Base-by-base conservation (phyloP, 2,888 invertebrate species). In the Exocentrus adspersus region DNA sequence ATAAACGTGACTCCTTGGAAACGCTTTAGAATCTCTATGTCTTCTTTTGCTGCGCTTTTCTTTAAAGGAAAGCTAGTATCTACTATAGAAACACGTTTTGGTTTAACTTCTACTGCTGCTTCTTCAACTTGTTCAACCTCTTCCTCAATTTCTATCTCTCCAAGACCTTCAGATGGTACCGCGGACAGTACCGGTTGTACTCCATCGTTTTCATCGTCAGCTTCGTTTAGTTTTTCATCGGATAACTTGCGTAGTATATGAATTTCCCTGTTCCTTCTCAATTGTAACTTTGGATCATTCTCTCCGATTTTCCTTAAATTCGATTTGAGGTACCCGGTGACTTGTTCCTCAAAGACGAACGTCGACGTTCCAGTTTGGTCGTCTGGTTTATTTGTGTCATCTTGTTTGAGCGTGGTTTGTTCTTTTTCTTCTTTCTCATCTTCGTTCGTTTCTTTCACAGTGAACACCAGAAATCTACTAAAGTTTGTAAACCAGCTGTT, bases 221-320 rank as follows among this genome's bases (percentile, higher is more conserved):
- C 2, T 37, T 37, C 37, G 1, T 37, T n/a, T 37, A 12, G 12
- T 3, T 30, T 28, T 5, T 7, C 5, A 2, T 16, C 6, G 2
- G 46, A 20, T 16, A 7, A 14, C 9, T 14, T 43, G 7, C 16
- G 20, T 2, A 50, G 7, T 30, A 17, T 50, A 30, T 50, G 17
- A 4, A 12, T 28, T 43, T 20, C 54, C 3, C 37, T 7, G 2
- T 4, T 46, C 10, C 37, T 57, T 20, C 7, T 28, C 19, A 57
- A 17, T 20, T 46, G 24, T 14, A 57, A 9, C 14, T 17, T 57
- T n/a, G 45, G 19, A 2, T 30, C 19, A 6, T 19, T 6, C 12
- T 57, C 57, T 0, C 14, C n/a, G 6, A n/a, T 20, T 12, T 17
- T 46, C 21, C 57, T 45, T 32, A 57, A 30, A 24, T 19, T 32